phyloP scores from a whole-genome alignment of 2,888 invertebrate species.

The Arctia plantaginis region DNA sequence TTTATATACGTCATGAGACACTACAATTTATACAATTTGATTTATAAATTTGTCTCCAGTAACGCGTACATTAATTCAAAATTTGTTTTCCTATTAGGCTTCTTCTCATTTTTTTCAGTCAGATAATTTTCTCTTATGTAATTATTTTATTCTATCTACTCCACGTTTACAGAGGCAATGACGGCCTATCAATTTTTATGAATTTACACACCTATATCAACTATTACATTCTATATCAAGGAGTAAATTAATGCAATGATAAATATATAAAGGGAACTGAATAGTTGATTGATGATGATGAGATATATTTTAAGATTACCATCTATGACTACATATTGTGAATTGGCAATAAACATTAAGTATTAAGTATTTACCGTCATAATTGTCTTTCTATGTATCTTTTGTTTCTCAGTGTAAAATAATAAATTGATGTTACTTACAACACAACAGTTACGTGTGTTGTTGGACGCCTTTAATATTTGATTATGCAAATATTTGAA shows the following conservation, averaged over 20 bases:
- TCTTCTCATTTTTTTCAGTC: background rate
- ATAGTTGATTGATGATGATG: background rate
- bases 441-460: background rate
- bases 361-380: background rate
- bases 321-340: too few relatives aligned
- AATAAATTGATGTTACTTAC: background rate
- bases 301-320: background rate
- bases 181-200: background rate
- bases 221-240: too few relatives aligned
- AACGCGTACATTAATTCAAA: background rate
- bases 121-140: background rate
- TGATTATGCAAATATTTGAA: background rate
- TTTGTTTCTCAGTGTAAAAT: background rate
- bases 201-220: too few relatives aligned
- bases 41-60: background rate
- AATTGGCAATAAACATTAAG: background rate
- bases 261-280: too few relatives aligned
- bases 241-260: too few relatives aligned
- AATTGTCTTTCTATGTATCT: background rate
- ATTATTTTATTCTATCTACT: background rate
- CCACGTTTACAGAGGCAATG: background rate
- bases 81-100: background rate
- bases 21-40: background rate
- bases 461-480: background rate
- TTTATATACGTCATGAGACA: background rate